Evolutionary conservation across 2,113 vertebrate genomes (phyloP).

Genomic region (Salvelinus namaycush): DNA sequence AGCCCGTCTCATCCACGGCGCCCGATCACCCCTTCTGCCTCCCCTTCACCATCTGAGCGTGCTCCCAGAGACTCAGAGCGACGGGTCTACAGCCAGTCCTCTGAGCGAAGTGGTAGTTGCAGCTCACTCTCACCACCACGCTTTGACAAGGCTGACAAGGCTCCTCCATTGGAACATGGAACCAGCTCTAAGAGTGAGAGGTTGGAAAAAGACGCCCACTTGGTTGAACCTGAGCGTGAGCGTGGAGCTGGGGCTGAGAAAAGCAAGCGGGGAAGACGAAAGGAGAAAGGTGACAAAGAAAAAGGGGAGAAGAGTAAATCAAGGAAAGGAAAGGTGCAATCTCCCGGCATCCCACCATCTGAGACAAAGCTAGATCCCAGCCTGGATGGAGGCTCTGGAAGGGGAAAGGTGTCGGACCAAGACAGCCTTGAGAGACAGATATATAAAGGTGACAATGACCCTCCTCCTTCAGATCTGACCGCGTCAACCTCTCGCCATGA

Average conservation of each 20-base stretch:
- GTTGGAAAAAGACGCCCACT: conserved; percentile 80
- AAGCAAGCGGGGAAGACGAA: conserved; percentile 85
- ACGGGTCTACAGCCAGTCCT: conserved; percentile 91
- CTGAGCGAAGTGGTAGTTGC: conserved; percentile 92
- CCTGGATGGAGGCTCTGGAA: conserved; percentile 77
- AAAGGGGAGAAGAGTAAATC: conserved; percentile 83
- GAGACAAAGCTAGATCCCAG: conserved; percentile 84
- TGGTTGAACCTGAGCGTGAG: conserved; percentile 75
- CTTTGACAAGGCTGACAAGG: conserved; percentile 90
- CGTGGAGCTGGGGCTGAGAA: conserved; percentile 77
- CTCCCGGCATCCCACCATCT: conserved; percentile 81
- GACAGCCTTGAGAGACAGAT: conserved; percentile 80
- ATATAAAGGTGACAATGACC: conserved; percentile 83
- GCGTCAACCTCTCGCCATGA: conserved; percentile 72
- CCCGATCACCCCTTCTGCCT: conserved; percentile 83
- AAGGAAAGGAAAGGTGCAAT: conserved; percentile 86
- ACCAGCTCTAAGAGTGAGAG: conserved; percentile 80
- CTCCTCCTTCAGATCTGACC: conserved; percentile 73
- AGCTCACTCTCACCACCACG: conserved; percentile 91
- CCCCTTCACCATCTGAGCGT: conserved; percentile 88
- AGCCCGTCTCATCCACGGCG: conserved; percentile 89
- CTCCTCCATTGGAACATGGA: conserved; percentile 77
- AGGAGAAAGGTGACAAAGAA: conserved; percentile 89
- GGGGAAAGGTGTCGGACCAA: conserved; percentile 84
- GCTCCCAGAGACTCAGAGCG: conserved; percentile 88